Conservation (phyloP, 2,797 vertebrate genomes). For the Diplodus puntazzo region DNA sequence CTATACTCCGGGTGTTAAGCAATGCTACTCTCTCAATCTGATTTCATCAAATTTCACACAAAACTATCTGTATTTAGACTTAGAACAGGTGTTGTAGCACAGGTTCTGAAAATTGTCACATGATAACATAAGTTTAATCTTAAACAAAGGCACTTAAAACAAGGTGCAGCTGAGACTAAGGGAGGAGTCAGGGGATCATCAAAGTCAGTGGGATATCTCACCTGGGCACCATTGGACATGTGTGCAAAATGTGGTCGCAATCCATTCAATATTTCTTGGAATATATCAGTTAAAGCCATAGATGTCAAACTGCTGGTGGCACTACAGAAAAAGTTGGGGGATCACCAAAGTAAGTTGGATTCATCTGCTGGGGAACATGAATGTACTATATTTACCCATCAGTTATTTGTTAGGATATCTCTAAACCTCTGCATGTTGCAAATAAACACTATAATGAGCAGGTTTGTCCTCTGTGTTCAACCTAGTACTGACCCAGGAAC, state of each 20-base stretch:
- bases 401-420: neutral
- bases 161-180: no score
- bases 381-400: neutral
- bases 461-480: conserved; percentile 28
- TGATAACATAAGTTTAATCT: no score
- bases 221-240: neutral
- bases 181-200: neutral
- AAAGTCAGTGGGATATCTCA: neutral
- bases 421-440: neutral
- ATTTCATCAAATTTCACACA: no score
- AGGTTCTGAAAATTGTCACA: no score
- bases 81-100: no score
- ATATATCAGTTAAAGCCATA: neutral
- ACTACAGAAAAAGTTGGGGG: neutral
- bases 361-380: neutral
- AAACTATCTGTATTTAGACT: no score
- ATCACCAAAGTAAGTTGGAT: neutral
- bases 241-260: neutral
- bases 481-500: conserved; percentile 1
- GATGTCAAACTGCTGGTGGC: neutral
- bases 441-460: conserved; percentile 10
- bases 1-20: no score
- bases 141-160: no score
- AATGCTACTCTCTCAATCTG: no score
- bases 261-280: neutral